phyloP scores from a whole-genome alignment of 64 coral and sea anemone genomes.

The Porites australiensis region DNA sequence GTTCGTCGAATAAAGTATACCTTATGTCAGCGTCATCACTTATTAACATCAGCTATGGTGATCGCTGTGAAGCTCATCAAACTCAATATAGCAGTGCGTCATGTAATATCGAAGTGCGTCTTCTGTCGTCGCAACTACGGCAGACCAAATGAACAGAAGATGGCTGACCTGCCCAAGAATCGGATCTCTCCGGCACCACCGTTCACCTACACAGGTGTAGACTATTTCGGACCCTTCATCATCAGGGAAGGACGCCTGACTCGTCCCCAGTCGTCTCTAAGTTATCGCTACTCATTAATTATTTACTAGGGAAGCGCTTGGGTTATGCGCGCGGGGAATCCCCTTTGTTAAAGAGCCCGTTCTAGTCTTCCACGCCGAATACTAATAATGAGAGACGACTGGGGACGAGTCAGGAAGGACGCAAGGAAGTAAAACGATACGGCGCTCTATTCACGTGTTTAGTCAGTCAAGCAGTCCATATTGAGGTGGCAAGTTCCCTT shows the following conservation, averaged over 20 bases:
- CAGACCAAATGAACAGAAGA: slow-evolving; percentile 11
- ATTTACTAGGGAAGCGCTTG: too few species aligned
- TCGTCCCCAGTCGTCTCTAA: too few species aligned
- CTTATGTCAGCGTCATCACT: slow-evolving; percentile 69
- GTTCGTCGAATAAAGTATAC: slow-evolving; percentile 72
- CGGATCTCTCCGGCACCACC: too few species aligned
- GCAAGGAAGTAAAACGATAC: slow-evolving; percentile 22
- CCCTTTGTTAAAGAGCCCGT: too few species aligned
- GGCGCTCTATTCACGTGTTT: slow-evolving; percentile 44
- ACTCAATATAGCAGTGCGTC: not conserved
- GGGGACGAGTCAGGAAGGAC: too few species aligned
- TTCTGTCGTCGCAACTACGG: not conserved
- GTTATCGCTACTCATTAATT: too few species aligned
- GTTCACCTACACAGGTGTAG: not conserved
- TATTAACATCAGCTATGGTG: slow-evolving; percentile 82
- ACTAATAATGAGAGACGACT: too few species aligned
- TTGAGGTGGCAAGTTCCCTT: slow-evolving; percentile 1
- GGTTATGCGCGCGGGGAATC: too few species aligned
- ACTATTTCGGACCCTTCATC: not conserved
- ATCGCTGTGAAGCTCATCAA: slow-evolving; percentile 68
- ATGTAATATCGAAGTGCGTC: slow-evolving; percentile 19
- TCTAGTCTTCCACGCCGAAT: too few species aligned
- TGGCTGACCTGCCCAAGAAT: slow-evolving; percentile 21
- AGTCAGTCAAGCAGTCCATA: slow-evolving; percentile 25
- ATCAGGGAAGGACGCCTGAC: too few species aligned